Base-by-base conservation (phyloP, 2,113 vertebrate species). In the Dromaius novaehollandiae region DNA sequence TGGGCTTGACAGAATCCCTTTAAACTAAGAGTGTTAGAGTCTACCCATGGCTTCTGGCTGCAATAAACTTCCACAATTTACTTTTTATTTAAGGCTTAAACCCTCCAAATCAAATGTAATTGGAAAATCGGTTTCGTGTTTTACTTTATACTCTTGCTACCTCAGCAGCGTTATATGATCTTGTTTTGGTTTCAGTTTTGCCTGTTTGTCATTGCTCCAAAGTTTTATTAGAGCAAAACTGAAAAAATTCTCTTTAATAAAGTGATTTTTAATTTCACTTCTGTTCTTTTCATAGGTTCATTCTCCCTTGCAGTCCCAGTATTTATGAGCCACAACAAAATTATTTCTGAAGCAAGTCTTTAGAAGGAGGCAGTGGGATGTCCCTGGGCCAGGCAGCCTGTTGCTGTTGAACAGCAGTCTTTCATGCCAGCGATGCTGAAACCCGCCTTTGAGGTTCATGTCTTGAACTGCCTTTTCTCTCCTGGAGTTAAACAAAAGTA, bases 101-200 rank as follows among this genome's bases (percentile, higher is more conserved):
- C 38, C 89, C 78, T 86, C 50, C 61, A 79, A 96, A 97, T 96
- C 36, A 93, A 95, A 95, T 65, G 87, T 77, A 89, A 94, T 96
- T 94, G 96, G 95, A 96, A 97, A 96, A 96, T 93, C 94, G 65
- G 92, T 95, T 96, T 92, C n/a, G 81, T 91, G 88, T 40, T 93
- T 89, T 96, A 82, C 79, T 96, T 96, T 89, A 82, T 82, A 83
- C 90, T 92, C 77, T 10, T 96, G 95, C 90, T 90, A 81, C 26
- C 46, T 96, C 95, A 97, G 94, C 92, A 94, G 78, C 40, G 0
- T 92, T 97, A 85, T 32, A 25, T 82, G 90, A 83, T 61, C 90
- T 93, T 42, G 68, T 95, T 96, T 96, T 53, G 50, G 51, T 28
- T 90, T 68, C 61, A 71, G 30, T 56, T 95, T 64, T 77, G 22